Conservation (phyloP, 2,888 invertebrate genomes). For the Rotaria macrura region DNA sequence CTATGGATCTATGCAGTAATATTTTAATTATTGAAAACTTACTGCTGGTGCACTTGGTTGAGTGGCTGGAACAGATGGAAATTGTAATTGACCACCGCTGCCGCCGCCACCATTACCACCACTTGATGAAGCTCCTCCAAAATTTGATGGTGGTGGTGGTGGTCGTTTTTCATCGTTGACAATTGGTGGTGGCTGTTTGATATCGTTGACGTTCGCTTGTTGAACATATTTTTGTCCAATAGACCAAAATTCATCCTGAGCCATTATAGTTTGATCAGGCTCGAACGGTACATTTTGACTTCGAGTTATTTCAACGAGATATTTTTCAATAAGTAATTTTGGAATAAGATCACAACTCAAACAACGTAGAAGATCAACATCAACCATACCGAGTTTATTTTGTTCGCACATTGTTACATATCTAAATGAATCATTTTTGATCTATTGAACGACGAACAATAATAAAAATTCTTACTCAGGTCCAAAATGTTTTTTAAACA, state of each 20-base stretch:
- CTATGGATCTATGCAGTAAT: too few relatives aligned
- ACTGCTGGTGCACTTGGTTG: neutral
- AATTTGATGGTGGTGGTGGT: neutral
- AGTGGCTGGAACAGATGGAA: neutral
- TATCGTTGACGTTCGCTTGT: neutral
- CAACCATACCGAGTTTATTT: constrained; percentile 69
- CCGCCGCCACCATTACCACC: neutral
- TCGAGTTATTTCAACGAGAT: constrained; percentile 86
- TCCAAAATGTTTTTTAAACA: constrained; percentile 20
- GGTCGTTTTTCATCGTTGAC: too few relatives aligned
- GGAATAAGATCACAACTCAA: constrained; percentile 85
- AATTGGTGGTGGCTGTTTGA: neutral
- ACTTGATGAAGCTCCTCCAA: neutral
- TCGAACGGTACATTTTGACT: constrained; percentile 85
- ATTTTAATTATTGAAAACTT: neutral
- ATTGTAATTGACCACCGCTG: neutral
- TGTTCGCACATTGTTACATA: constrained; percentile 72
- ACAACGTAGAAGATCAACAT: constrained; percentile 81
- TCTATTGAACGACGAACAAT: too few relatives aligned
- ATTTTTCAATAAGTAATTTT: constrained; percentile 79
- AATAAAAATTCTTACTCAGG: constrained; percentile 53
- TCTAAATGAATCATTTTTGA: constrained; percentile 57
- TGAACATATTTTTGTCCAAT: constrained; percentile 19
- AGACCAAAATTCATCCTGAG: constrained; percentile 13
- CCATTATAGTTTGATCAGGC: constrained; percentile 64